phyloP scores from a whole-genome alignment of 2,797 vertebrate species.

The Acanthurus leucopareius region DNA sequence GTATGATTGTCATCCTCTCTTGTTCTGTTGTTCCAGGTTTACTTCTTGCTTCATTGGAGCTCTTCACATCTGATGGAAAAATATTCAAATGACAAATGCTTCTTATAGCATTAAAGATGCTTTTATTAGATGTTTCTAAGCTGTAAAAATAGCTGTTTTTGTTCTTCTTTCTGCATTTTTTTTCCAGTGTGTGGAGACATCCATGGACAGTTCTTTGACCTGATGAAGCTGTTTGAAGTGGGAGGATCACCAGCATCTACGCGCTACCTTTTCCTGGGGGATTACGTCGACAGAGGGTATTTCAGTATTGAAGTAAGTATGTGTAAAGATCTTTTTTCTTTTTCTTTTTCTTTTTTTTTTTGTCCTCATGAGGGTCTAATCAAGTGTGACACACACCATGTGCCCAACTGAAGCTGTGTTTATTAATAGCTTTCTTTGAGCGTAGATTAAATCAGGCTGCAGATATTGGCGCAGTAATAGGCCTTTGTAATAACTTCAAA shows the following conservation, averaged over 20 bases:
- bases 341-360: slow-evolving; percentile 35
- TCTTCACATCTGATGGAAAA: slow-evolving; percentile 12
- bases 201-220: slow-evolving; percentile 99
- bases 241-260: slow-evolving; percentile 98
- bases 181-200: slow-evolving; percentile 96
- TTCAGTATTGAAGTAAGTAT: slow-evolving; percentile 99
- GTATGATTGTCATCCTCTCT: background rate
- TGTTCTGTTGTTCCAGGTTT: background rate
- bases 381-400: slow-evolving; percentile 59
- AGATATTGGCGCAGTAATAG: slow-evolving; percentile 62
- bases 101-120: background rate
- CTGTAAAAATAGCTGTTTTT: slow-evolving; percentile 44
- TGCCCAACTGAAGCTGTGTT: slow-evolving; percentile 55
- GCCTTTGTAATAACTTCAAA: slow-evolving; percentile 67
- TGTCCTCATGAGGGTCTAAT: slow-evolving; percentile 56
- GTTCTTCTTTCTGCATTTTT: slow-evolving; percentile 16
- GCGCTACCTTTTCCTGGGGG: slow-evolving; percentile 98
- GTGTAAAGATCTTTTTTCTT: slow-evolving; percentile 13
- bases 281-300: slow-evolving; percentile 99
- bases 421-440: slow-evolving; percentile 78
- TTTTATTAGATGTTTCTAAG: slow-evolving; percentile 31
- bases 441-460: slow-evolving; percentile 62
- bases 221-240: slow-evolving; percentile 99
- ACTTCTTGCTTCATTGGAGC: background rate
- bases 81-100: slow-evolving; percentile 31